Conservation (phyloP, 2,797 vertebrate species). For the Pteropus rufus region DNA sequence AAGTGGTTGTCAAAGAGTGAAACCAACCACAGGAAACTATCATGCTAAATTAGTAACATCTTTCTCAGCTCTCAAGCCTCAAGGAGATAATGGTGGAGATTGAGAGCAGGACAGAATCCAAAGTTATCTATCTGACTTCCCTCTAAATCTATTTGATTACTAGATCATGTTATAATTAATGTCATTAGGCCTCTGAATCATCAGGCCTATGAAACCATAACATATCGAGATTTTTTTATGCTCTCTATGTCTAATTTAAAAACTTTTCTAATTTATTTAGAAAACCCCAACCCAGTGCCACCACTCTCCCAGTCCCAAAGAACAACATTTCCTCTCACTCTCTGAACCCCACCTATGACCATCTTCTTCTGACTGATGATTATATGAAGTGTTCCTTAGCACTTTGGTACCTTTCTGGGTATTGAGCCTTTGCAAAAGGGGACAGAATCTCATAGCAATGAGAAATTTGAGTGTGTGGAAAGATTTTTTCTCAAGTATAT, state of each 20-base stretch:
- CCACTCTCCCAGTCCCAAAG: neutral
- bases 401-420: neutral
- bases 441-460: neutral
- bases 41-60: neutral
- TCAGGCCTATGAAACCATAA: neutral
- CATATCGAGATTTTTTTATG: neutral
- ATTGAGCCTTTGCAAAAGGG: slow-evolving; percentile 11
- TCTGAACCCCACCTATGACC: neutral
- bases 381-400: neutral
- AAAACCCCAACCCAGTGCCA: neutral
- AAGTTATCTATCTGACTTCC: neutral
- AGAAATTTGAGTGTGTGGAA: slow-evolving; percentile 32
- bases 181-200: neutral
- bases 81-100: neutral
- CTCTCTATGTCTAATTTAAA: slow-evolving; percentile 13
- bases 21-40: neutral
- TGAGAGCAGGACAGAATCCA: neutral
- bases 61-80: neutral
- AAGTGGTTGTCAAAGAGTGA: neutral
- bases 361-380: neutral
- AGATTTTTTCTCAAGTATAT: neutral
- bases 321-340: slow-evolving; percentile 1
- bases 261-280: neutral
- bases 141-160: neutral
- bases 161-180: neutral